Evolutionary conservation across 2,797 vertebrate genomes (phyloP).

Genomic region (Betta splendens): DNA sequence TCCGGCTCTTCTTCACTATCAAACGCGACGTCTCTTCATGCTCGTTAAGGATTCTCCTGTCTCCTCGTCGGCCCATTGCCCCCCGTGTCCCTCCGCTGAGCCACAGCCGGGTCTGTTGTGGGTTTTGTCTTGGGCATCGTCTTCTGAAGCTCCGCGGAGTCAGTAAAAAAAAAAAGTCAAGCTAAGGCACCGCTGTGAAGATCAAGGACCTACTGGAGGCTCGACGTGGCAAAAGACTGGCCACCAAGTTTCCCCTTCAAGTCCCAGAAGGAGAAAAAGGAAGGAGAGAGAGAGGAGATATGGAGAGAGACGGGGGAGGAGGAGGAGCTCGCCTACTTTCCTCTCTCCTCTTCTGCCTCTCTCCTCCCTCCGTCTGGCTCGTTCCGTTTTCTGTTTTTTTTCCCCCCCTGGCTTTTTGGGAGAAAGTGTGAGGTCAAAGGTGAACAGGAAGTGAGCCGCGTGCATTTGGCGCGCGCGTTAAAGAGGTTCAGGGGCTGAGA

Average conservation of each 20-base stretch:
- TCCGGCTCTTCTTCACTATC: conserved; percentile 15
- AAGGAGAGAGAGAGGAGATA: conserved; percentile 76
- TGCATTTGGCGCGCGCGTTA: conserved; percentile 75
- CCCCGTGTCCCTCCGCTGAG: neutral
- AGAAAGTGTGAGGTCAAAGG: conserved; percentile 91
- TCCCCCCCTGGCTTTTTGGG: conserved; percentile 64
- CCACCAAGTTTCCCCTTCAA: conserved; percentile 79
- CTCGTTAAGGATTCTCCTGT: conserved; percentile 4
- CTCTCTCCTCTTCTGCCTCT: conserved; percentile 45
- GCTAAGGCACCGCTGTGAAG: neutral
- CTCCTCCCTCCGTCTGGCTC: conserved; percentile 35
- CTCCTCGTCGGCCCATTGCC: conserved; percentile 8
- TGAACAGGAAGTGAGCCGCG: conserved; percentile 90
- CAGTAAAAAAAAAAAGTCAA: neutral
- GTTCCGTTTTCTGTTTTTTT: conserved; percentile 24
- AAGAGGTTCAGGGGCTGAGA: conserved; percentile 54
- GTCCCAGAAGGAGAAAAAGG: conserved; percentile 78
- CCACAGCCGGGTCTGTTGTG: neutral
- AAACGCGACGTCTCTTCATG: conserved; percentile 18
- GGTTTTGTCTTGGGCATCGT: conserved; percentile 2
- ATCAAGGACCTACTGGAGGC: conserved; percentile 77
- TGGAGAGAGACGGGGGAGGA: conserved; percentile 71
- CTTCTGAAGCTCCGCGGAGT: neutral
- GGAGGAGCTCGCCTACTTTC: conserved; percentile 76
- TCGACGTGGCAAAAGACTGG: conserved; percentile 93